A percentile compares a stretch with the other conserved stretches of the same genome.
Evolutionary conservation across 2,113 vertebrate genomes (phyloP).

Genomic region (Hyperoodon ampullatus): DNA sequence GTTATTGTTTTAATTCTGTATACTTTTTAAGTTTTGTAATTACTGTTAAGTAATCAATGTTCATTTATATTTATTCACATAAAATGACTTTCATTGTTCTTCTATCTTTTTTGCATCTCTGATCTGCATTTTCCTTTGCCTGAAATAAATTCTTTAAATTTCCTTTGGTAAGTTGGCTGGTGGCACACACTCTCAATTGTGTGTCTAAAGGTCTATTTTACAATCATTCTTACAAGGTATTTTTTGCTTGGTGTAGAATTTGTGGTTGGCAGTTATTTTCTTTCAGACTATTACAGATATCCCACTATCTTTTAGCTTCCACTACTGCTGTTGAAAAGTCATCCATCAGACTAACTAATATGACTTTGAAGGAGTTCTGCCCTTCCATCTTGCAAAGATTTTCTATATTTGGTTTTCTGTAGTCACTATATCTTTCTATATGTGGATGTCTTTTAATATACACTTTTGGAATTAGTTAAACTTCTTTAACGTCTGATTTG

Average conservation of each 20-base stretch:
- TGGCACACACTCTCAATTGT: neutral
- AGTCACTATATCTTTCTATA: neutral
- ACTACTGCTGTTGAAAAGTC: neutral
- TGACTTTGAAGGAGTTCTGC: neutral
- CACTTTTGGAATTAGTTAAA: neutral
- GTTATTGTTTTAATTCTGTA: neutral
- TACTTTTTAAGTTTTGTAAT: neutral
- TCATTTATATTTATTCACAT: neutral
- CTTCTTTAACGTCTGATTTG: neutral
- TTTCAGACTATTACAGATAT: neutral
- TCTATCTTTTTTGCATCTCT: neutral
- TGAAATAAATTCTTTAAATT: conserved; percentile 43
- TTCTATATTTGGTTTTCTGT: neutral
- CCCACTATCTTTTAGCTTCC: neutral
- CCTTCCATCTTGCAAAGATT: neutral
- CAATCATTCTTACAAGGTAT: neutral
- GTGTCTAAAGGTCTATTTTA: neutral
- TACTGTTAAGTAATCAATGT: neutral
- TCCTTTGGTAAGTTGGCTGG: neutral
- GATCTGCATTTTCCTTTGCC: neutral
- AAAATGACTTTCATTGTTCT: neutral
- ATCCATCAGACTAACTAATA: neutral
- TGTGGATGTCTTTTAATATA: neutral
- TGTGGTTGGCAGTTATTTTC: neutral
- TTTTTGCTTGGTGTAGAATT: conserved; percentile 11